Base-by-base conservation (phyloP, 2,888 invertebrate genomes). In the Erpobdella octoculata region DNA sequence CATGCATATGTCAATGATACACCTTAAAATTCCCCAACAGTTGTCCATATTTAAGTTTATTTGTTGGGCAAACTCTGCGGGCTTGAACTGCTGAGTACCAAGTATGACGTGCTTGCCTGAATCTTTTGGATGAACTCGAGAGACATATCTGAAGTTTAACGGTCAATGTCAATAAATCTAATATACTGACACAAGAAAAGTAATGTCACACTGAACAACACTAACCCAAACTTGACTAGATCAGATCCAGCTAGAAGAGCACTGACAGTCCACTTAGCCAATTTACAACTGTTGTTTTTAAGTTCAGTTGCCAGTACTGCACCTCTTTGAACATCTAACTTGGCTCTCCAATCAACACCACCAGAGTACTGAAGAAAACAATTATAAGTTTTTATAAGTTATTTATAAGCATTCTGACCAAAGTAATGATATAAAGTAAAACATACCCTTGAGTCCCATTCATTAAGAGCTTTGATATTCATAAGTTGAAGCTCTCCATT, bases 11-110 rank as follows among this genome's bases (percentile, higher is more conserved):
- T 98, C 97, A 78, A 98, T 90, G 80, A 98, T 93, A 84, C 95
- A 97, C 21, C 97, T 88, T 74, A 99, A 86, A 73, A 98, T 92
- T 76, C 95, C 98, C 98, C 98, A 98, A 2, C 93, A 95, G 85
- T 98, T 98, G 84, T 98, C 98, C 95, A 98, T 94, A 81, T 94
- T 96, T 79, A 98, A 86, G 85, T 95, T 96, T 81, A 98, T 98
- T 85, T 98, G 97, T 9, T 92, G 92, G 15, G 97, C 97, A 84
- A 98, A 98, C 86, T 98, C 97, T 81, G 90, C 90, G 15, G 98
- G 98, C 83, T 94, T 95, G 85, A 95, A 97, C 85, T 96, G 96
- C 84, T 96, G 96, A n/a, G 83, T 82, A 75, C 95, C 96, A 76
- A 97, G 87, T 79, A 97, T 93, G 64, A 95, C 93, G 84, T 97